Percentiles rank a stretch among this genome's conserved stretches.
phyloP scores from a whole-genome alignment of 2,888 invertebrate genomes.

The Hemaris fuciformis region DNA sequence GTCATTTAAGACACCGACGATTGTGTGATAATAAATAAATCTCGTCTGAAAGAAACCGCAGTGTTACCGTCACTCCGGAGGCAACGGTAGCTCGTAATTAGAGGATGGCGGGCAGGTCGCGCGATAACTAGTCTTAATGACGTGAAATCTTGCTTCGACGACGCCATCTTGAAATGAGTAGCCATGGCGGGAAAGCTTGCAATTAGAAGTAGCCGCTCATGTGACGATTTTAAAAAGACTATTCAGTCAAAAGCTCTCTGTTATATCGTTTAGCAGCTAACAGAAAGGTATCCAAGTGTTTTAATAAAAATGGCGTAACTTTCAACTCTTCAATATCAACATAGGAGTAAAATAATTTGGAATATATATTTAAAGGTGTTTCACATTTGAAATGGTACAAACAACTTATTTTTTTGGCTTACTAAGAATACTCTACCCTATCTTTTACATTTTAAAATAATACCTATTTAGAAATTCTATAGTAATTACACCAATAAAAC shows the following conservation, averaged over 20 bases:
- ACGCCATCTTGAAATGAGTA: slow-evolving; percentile 65
- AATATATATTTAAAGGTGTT: too few relatives aligned
- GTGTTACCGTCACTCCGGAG: slow-evolving; percentile 37
- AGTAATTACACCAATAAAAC: slow-evolving; percentile 9
- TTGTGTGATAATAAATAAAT: not conserved
- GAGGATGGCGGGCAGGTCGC: slow-evolving; percentile 67
- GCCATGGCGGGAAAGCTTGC: slow-evolving; percentile 63
- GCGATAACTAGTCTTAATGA: slow-evolving; percentile 77
- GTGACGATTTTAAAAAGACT: slow-evolving; percentile 4
- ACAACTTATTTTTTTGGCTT: too few relatives aligned
- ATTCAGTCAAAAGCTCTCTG: not conserved
- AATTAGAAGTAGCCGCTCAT: slow-evolving; percentile 48
- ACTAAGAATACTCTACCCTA: too few relatives aligned
- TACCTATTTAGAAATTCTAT: not conserved
- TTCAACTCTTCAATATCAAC: not conserved
- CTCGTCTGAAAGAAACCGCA: not conserved
- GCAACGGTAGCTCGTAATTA: slow-evolving; percentile 67
- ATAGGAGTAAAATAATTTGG: too few relatives aligned
- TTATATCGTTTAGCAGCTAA: not conserved
- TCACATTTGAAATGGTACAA: too few relatives aligned
- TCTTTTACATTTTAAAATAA: not conserved
- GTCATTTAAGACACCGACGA: not conserved
- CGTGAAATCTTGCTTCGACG: slow-evolving; percentile 56
- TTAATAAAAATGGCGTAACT: not conserved
- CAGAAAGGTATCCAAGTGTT: not conserved